Evolutionary conservation across 1,140 invertebrate species (phyloP), one percentile per base, ranked within the genome.

Genomic region (Rhagoletis zephyria): DNA sequence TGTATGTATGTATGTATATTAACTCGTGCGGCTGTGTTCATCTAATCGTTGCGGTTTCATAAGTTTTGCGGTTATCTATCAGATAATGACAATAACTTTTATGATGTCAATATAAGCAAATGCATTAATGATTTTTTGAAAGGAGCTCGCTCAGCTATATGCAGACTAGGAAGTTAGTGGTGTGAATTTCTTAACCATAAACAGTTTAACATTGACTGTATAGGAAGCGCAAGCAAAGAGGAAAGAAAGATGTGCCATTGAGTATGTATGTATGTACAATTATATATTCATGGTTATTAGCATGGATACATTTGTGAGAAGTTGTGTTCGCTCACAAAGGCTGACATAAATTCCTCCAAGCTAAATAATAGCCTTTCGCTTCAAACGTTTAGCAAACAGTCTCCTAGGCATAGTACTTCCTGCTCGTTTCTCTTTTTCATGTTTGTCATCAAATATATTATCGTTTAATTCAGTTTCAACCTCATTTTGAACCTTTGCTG

Each of bases 1-100:
- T 10, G 16, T 61, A 61, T 0, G 1, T 30, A 30, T 30, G 30
- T 30, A 30, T 30, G 30, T 30, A 6, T n/a, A 67, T 10, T 67
- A 42, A 40, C 12, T 56, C 51, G 51, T 30, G 30, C 30, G 30
- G 30, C 30, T 30, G 63, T 19, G 14, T 19, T 19, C 6, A 19
- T 30, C 19, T 67, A 67, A 67, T 40, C 30, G 9, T 67, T 42
- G 64, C 30, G 64, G 64, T 67, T 67, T 67, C n/a, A 67, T 67
- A 67, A 67, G 9, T 67, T 67, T 67, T 67, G 64, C 64, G 64
- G 64, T 67, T 67, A 40, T 10, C 64, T 67, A 40, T 30, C 64
- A 42, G 64, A 9, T 67, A 12, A 40, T 67, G 40, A 67, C 12
- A 67, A 40, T 12, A 9, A 9, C 64, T 67, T 56, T 56, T 3